phyloP scores from a whole-genome alignment of 2,797 vertebrate genomes.

The Nannoperca australis region DNA sequence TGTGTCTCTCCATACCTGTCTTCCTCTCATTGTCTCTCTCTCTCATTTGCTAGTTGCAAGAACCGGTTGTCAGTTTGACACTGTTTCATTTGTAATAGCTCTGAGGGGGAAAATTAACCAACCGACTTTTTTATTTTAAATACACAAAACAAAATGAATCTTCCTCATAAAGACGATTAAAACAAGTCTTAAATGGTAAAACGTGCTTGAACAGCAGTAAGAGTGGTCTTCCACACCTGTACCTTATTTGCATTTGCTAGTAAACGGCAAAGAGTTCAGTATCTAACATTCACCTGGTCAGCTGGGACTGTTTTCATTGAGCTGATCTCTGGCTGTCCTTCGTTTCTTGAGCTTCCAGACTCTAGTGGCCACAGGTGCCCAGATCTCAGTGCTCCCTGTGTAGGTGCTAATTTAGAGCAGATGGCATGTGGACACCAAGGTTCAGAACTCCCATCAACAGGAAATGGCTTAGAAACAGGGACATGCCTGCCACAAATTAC shows the following conservation, averaged over 20 bases:
- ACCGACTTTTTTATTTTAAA: neutral
- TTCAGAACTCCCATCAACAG: slow-evolving; percentile 49
- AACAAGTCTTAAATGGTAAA: neutral
- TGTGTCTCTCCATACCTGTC: too few relatives aligned
- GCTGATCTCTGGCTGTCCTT: slow-evolving; percentile 14
- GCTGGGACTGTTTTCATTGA: neutral
- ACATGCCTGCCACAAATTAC: slow-evolving; percentile 47
- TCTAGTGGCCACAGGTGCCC: slow-evolving; percentile 52
- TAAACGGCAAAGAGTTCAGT: neutral
- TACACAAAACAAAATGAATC: neutral
- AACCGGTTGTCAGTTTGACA: too few relatives aligned
- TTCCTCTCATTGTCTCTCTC: too few relatives aligned
- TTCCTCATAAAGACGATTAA: neutral
- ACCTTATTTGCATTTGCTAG: neutral
- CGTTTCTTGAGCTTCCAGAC: slow-evolving; percentile 23
- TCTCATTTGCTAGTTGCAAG: too few relatives aligned
- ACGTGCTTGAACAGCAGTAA: neutral
- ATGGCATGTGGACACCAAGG: slow-evolving; percentile 55
- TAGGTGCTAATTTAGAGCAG: slow-evolving; percentile 78
- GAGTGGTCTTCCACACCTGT: neutral
- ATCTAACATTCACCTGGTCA: neutral
- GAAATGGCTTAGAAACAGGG: slow-evolving; percentile 41
- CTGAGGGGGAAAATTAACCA: too few relatives aligned
- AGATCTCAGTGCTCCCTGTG: slow-evolving; percentile 57
- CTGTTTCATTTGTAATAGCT: neutral